A percentile compares a stretch with the other conserved stretches of the same genome.
Evolutionary conservation across 2,113 vertebrate species (phyloP).

Genomic region (Ancistrus triradiatus): DNA sequence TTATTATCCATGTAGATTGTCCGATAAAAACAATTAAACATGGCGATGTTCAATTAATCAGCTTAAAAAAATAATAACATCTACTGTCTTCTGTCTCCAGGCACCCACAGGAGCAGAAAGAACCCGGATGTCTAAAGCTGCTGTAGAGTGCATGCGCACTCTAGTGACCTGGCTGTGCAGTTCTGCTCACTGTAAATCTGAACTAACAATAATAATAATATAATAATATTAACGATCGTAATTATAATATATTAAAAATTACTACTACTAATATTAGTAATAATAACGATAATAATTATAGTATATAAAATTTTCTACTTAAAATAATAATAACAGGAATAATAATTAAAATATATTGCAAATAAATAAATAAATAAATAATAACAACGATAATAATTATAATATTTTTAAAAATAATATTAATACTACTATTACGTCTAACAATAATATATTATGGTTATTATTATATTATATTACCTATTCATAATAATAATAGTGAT

Average conservation of each 20-base stretch:
- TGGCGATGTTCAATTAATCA: background rate
- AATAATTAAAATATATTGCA: background rate
- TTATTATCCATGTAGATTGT: too few relatives aligned
- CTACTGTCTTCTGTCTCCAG: background rate
- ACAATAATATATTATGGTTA: too few relatives aligned
- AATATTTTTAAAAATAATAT: background rate
- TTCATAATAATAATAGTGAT: too few relatives aligned
- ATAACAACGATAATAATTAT: background rate
- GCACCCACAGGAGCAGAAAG: background rate
- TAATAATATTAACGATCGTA: too few relatives aligned
- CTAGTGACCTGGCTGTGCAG: background rate
- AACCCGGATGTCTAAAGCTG: constrained; percentile 1
- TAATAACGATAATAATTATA: too few relatives aligned
- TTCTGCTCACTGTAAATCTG: too few relatives aligned
- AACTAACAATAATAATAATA: background rate
- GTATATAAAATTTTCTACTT: too few relatives aligned
- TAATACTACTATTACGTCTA: too few relatives aligned
- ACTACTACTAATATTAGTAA: too few relatives aligned
- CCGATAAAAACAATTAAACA: background rate
- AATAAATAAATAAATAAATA: background rate
- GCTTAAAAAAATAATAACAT: background rate
- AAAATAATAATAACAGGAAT: background rate
- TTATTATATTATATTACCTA: too few relatives aligned
- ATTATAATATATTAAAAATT: too few relatives aligned
- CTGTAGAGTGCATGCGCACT: background rate